These are phyloP conservation scores for Tychaedon coryphoeus DNA, from an alignment of 2,113 vertebrate species.

Conservation along the genomic window DNA sequence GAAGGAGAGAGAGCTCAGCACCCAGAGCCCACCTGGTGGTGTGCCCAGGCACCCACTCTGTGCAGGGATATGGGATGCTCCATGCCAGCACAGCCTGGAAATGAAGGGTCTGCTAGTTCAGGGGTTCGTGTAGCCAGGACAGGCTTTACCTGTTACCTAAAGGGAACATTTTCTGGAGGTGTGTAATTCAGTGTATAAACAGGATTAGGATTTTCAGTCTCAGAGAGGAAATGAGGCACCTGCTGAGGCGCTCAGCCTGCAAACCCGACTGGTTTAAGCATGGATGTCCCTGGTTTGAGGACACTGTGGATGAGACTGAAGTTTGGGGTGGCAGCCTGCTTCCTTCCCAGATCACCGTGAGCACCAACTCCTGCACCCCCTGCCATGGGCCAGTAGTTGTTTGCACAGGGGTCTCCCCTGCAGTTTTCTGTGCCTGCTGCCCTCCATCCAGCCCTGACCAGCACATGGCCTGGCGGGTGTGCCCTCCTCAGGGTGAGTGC, in stretches of 20 bases:
- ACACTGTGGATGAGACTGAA: not conserved
- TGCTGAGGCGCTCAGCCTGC: not conserved
- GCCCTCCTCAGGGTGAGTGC: not conserved
- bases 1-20: not conserved
- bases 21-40: not conserved
- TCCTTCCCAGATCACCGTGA: accelerated
- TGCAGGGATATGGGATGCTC: not conserved
- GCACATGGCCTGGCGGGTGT: accelerated
- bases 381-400: not conserved
- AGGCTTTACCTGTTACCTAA: not conserved
- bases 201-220: not conserved
- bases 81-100: not conserved
- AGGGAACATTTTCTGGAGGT: not conserved
- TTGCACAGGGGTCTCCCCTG: not conserved
- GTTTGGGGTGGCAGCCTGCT: not conserved
- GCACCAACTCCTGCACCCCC: accelerated
- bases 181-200: not conserved
- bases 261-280: not conserved
- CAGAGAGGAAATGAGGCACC: not conserved
- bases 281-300: not conserved
- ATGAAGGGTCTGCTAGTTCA: not conserved
- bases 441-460: not conserved
- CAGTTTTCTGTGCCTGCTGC: not conserved
- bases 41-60: not conserved
- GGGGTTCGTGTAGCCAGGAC: not conserved